Evolutionary conservation across 2,888 invertebrate species (phyloP).

Genomic region (Cheilosia urbana): DNA sequence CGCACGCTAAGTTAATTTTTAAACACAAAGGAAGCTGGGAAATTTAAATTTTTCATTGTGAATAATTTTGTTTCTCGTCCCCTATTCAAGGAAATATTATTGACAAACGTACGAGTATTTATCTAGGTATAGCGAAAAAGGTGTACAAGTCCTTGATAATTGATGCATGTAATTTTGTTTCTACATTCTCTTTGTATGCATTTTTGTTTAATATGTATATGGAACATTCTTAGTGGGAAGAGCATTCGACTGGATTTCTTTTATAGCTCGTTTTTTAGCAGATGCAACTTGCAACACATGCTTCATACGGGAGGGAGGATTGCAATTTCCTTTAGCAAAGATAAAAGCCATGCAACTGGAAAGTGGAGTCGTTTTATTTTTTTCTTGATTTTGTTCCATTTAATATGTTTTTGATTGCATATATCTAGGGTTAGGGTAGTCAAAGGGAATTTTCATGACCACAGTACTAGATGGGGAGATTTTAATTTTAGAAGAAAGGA

Average conservation of each 20-base stretch:
- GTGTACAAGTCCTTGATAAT: constrained; percentile 41
- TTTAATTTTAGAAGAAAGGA: too few species aligned
- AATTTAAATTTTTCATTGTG: too few species aligned
- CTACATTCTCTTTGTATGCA: background rate
- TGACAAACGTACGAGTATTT: constrained; percentile 7
- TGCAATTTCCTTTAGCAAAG: background rate
- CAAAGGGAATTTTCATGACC: background rate
- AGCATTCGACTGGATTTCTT: constrained; percentile 2
- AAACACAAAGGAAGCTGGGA: background rate
- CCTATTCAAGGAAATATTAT: background rate
- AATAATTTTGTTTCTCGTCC: too few species aligned
- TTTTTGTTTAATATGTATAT: background rate
- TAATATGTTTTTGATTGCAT: constrained; percentile 8
- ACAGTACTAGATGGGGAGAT: too few species aligned
- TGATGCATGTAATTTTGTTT: constrained; percentile 49
- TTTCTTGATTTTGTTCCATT: background rate
- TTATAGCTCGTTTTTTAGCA: background rate
- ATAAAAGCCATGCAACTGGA: constrained; percentile 7
- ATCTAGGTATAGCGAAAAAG: background rate
- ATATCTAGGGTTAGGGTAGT: too few species aligned
- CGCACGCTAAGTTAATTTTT: background rate
- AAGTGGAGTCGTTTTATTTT: background rate
- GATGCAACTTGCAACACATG: background rate
- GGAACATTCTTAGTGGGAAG: background rate
- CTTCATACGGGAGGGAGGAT: background rate